phyloP scores from a whole-genome alignment of 2,113 vertebrate species.

The Acrocephalus arundinaceus region DNA sequence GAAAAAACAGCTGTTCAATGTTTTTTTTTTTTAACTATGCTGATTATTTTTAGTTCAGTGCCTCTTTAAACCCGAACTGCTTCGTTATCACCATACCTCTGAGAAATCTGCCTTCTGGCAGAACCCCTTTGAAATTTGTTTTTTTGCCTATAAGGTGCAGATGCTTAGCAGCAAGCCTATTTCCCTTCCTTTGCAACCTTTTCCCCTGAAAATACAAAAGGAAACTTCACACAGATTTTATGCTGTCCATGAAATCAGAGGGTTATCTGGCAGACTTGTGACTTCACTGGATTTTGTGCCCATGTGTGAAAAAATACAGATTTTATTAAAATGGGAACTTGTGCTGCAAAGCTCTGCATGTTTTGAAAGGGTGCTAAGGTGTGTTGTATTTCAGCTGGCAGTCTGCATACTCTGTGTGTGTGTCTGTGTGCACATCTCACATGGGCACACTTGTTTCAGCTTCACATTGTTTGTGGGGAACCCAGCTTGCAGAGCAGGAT shows the following conservation, averaged over 20 bases:
- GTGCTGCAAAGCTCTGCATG: background rate
- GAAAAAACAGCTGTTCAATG: background rate
- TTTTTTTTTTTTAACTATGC: background rate
- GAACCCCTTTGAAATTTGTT: background rate
- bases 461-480: background rate
- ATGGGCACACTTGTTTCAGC: background rate
- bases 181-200: background rate
- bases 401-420: accelerated
- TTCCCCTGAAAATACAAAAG: background rate
- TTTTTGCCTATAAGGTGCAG: background rate
- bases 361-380: background rate
- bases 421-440: accelerated
- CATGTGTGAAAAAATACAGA: background rate
- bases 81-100: background rate
- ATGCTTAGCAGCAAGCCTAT: background rate
- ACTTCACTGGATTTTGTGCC: background rate
- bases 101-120: slow-evolving; percentile 13
- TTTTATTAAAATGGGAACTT: background rate
- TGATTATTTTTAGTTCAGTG: slow-evolving; percentile 29
- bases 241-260: background rate
- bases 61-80: background rate
- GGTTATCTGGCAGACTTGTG: background rate
- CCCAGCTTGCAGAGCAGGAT: background rate
- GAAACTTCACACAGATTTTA: background rate
- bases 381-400: accelerated